A percentile compares a stretch with the other conserved stretches of the same genome.
Evolutionary conservation across 1,140 invertebrate species (phyloP).

Genomic region (Alviniconcha marisindica): DNA sequence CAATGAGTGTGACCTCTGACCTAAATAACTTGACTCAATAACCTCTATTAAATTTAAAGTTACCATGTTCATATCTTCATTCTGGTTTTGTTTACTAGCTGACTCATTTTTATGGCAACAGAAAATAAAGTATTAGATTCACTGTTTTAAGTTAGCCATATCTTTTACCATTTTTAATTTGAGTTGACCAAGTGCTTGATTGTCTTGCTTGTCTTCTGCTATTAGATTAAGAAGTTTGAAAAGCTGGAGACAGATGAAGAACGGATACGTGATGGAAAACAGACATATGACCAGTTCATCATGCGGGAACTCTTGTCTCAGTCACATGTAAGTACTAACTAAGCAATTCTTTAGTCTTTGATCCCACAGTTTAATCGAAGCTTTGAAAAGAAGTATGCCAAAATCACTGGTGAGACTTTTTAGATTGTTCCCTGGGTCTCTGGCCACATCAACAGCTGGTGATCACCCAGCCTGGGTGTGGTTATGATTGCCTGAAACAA

Average conservation of each 20-base stretch:
- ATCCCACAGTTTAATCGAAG: too few species aligned
- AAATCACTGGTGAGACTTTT: too few species aligned
- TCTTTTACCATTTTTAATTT: background rate
- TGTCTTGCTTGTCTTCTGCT: conserved; percentile 73
- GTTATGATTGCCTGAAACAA: too few species aligned
- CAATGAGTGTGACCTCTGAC: too few species aligned
- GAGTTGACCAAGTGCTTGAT: background rate
- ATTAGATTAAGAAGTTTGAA: conserved; percentile 99
- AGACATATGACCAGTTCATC: conserved; percentile 99
- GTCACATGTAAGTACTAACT: conserved; percentile 90
- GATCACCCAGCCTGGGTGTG: too few species aligned
- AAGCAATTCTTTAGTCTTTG: too few species aligned
- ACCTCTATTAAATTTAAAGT: too few species aligned
- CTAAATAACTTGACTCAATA: too few species aligned
- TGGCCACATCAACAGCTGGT: too few species aligned
- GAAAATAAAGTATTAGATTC: conserved; percentile 1
- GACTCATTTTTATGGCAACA: background rate
- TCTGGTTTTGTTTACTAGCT: background rate
- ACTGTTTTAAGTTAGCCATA: background rate
- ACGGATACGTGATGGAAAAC: conserved; percentile 93
- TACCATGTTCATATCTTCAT: too few species aligned
- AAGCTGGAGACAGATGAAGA: conserved; percentile 98
- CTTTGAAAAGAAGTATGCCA: too few species aligned
- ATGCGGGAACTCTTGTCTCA: conserved; percentile 99
- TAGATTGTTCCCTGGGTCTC: too few species aligned